Percentiles rank a stretch among this genome's conserved stretches.
Conservation (phyloP, 1,140 invertebrate genomes). For the Cydia splendana region DNA sequence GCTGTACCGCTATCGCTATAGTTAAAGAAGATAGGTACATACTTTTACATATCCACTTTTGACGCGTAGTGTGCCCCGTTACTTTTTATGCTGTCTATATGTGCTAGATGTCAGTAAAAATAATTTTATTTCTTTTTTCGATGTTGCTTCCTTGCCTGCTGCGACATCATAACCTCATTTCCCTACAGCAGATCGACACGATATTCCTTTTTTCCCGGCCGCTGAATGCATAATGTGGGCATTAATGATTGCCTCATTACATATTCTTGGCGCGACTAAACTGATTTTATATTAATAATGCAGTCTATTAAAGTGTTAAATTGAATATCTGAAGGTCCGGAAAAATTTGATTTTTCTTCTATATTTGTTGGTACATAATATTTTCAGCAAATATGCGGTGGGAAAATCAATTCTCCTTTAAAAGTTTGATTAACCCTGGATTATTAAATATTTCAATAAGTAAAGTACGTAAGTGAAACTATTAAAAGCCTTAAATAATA, state of each 20-base stretch:
- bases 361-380: background rate
- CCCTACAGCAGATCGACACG: background rate
- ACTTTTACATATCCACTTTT: no score
- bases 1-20: no score
- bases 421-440: no score
- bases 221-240: constrained; percentile 13
- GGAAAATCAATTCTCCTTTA: no score
- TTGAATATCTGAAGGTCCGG: background rate
- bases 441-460: no score
- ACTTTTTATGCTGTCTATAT: no score
- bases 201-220: constrained; percentile 7
- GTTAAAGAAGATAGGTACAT: no score
- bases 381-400: background rate
- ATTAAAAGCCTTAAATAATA: no score
- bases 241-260: constrained; percentile 6
- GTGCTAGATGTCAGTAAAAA: no score
- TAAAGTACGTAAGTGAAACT: no score
- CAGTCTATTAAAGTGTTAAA: constrained; percentile 4
- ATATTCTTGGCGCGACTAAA: background rate
- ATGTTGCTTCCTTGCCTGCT: background rate
- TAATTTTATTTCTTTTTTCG: background rate
- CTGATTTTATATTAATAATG: background rate
- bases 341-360: background rate
- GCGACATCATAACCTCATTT: background rate
- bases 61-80: no score